Evolutionary conservation across 2,888 invertebrate species (phyloP), one percentile per base, ranked within the genome.

Genomic region (Scaptomyza cyrtandrae): DNA sequence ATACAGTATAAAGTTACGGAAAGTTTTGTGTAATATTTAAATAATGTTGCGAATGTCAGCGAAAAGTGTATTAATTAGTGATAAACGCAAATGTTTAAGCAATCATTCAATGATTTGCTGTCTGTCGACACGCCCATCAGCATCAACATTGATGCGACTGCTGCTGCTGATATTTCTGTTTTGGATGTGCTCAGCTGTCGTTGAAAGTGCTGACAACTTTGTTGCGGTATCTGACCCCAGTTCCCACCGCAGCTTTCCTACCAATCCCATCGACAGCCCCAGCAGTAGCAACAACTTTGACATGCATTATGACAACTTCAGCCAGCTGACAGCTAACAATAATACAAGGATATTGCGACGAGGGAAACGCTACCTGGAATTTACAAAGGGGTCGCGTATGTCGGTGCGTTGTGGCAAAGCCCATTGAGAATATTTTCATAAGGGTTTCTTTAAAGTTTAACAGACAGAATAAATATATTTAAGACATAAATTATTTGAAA

Each of bases 351-450:
- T 78, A 44, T 58, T 83, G 76, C 80, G 76, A 7, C 87, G 92
- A 10, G 90, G 89, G 33, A 91, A 91, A 68, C 89, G 92, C 6
- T 92, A 90, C 82, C 85, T 92, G 62, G 89, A 90, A 52, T 92
- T 92, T 62, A 68, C 86, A 24, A 90, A 90, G 50, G 91, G 90
- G 31, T 76, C 91, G 5, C 90, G 91, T 78, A 90, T 92, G 84
- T 92, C 91, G 79, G 92, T 92, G 71, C 75, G 91, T 90, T 59
- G 6, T 14, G 13, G 24, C 43, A 33, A 16, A 1, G 39, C 29
- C 29, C 29, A 29, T 29, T 29, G 6, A 29, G 1, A 29, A 6
- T 29, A 7, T 29, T 29, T 3, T 29, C 1, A 7, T 7, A 29
- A 29, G 29, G 7, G 7, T 6, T 29, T 29, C 1, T 29, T 27